A percentile compares a stretch with the other conserved stretches of the same genome.
phyloP scores from a whole-genome alignment of 2,888 invertebrate species.

The Netelia fuscicornis region DNA sequence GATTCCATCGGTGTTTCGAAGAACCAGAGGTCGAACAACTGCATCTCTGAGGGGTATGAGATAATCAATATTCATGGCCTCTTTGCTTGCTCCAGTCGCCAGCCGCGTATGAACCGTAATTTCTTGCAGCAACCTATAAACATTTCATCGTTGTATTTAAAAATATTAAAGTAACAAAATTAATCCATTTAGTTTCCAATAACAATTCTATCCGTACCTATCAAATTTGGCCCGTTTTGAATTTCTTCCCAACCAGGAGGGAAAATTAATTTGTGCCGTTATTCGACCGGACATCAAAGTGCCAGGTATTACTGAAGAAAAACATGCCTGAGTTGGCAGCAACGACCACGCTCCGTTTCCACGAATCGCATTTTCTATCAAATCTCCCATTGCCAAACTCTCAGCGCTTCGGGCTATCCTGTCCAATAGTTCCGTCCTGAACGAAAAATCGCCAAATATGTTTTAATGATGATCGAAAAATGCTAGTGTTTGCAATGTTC shows the following conservation, averaged over 20 bases:
- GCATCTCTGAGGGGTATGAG: slow-evolving; percentile 91
- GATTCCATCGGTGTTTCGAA: slow-evolving; percentile 90
- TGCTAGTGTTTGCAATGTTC: slow-evolving; percentile 20
- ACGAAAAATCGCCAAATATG: slow-evolving; percentile 46
- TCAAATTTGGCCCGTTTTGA: slow-evolving; percentile 93
- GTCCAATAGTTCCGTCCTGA: slow-evolving; percentile 87
- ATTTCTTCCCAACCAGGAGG: slow-evolving; percentile 98
- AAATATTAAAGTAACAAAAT: neutral
- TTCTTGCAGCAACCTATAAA: slow-evolving; percentile 79
- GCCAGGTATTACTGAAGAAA: slow-evolving; percentile 96
- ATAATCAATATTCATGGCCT: slow-evolving; percentile 95
- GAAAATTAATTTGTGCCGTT: slow-evolving; percentile 94
- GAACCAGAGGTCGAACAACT: slow-evolving; percentile 91
- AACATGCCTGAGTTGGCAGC: slow-evolving; percentile 94
- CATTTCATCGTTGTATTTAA: neutral
- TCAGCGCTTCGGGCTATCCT: slow-evolving; percentile 93
- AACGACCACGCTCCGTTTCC: slow-evolving; percentile 94
- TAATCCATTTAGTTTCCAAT: neutral
- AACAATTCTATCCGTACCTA: slow-evolving; percentile 86
- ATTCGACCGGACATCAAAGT: slow-evolving; percentile 93
- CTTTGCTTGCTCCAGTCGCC: slow-evolving; percentile 87
- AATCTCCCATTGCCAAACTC: slow-evolving; percentile 94
- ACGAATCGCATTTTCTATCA: slow-evolving; percentile 93
- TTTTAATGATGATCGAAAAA: slow-evolving; percentile 1
- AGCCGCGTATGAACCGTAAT: slow-evolving; percentile 80